Evolutionary conservation across 2,888 invertebrate genomes (phyloP).

Genomic region (Ochlodes sylvanus): DNA sequence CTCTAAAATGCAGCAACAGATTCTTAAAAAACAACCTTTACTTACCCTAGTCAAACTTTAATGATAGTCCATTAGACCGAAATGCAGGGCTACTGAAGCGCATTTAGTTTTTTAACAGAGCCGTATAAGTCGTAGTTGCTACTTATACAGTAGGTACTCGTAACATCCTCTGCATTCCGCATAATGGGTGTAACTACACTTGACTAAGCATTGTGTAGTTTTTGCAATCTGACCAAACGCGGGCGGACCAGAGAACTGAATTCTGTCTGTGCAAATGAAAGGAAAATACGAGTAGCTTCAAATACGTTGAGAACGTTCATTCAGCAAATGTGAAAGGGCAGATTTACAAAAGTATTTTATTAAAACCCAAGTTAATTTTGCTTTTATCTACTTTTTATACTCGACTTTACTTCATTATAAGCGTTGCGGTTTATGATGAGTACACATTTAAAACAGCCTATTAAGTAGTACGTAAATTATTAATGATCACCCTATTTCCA

Average conservation of each 20-base stretch:
- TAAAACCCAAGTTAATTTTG: slow-evolving; percentile 21
- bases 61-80: too few relatives aligned
- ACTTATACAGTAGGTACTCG: slow-evolving; percentile 1
- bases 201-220: slow-evolving; percentile 26
- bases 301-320: slow-evolving; percentile 25
- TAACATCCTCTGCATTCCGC: slow-evolving; percentile 12
- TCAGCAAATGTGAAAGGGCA: slow-evolving; percentile 27
- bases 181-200: slow-evolving; percentile 34
- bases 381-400: slow-evolving; percentile 9
- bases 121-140: neutral
- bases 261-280: slow-evolving; percentile 34
- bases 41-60: too few relatives aligned
- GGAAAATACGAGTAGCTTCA: slow-evolving; percentile 24
- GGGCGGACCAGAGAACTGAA: slow-evolving; percentile 10
- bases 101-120: neutral
- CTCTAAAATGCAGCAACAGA: too few relatives aligned
- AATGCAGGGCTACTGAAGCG: too few relatives aligned
- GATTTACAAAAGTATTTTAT: slow-evolving; percentile 27
- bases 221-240: slow-evolving; percentile 32
- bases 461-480: neutral
- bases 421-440: neutral
- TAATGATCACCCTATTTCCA: neutral
- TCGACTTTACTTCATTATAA: slow-evolving; percentile 11
- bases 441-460: neutral
- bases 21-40: too few relatives aligned